phyloP scores from a whole-genome alignment of 1,140 invertebrate genomes.

The Pogonomyrmex californicus region DNA sequence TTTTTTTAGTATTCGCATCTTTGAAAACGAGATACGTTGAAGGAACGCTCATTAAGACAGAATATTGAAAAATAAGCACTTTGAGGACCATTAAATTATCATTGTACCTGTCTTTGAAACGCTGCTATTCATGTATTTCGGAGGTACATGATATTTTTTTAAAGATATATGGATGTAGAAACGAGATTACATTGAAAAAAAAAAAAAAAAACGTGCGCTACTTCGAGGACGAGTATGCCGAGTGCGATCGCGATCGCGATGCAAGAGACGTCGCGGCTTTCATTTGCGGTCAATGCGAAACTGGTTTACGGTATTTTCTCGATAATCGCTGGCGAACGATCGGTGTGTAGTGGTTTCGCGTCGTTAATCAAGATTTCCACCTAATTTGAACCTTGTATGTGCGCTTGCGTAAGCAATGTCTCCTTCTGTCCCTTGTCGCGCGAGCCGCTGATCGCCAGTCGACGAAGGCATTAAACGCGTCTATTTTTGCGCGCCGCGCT shows the following conservation, averaged over 20 bases:
- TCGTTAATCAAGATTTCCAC: constrained; percentile 32
- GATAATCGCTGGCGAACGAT: constrained; percentile 26
- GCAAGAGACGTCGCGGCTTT: neutral
- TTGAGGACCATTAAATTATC: neutral
- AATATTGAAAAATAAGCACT: constrained; percentile 36
- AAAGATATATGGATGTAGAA: neutral
- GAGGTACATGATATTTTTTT: neutral
- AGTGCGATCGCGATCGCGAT: neutral
- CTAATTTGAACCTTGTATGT: constrained; percentile 51
- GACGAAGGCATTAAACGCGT: constrained; percentile 54
- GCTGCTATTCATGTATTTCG: neutral
- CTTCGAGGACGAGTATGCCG: neutral
- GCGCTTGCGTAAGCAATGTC: neutral
- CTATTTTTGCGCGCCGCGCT: constrained; percentile 31
- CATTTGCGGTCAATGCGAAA: neutral
- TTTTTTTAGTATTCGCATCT: neutral
- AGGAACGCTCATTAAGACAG: constrained; percentile 11
- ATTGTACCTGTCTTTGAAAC: constrained; percentile 2
- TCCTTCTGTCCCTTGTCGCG: constrained; percentile 4
- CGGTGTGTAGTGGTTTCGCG: constrained; percentile 13
- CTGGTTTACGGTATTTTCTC: constrained; percentile 54
- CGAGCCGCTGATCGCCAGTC: neutral
- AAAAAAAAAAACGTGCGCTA: neutral
- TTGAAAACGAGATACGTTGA: neutral
- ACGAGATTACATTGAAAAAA: neutral